Evolutionary conservation across 2,888 invertebrate genomes (phyloP), one percentile per base, ranked within the genome.

Genomic region (Malthinus flaveolus): DNA sequence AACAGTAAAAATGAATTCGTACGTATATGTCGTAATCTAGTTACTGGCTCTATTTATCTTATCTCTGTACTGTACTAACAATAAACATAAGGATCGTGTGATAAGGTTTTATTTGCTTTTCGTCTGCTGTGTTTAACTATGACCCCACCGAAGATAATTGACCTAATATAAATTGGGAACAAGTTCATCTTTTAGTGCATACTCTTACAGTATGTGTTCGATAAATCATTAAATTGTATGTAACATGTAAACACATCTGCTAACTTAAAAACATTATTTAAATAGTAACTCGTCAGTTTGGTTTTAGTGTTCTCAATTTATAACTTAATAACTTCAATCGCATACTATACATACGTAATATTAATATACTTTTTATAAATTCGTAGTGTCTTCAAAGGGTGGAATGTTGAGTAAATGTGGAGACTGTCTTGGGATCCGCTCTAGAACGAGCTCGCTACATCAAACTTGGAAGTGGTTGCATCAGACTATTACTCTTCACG

Each of bases 381-480:
- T 66, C 68, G 73, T 71, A 68, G 74, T 76, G 75, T 73, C 72
- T 71, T 74, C 72, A 73, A 70, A 73, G 72, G 68, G 71, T 77
- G 77, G 75, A 75, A 78, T 78, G 78, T 76, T 76, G 73, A 87
- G 84, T 83, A 86, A 86, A 83, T 87, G 86, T 79, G 86, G 87
- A 79, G 90, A 90, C 80, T 90, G 90, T 87, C 84, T 93, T 85
- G 91, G 90, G 84, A 89, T 93, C 83, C 89, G 93, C 82, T 87
- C 86, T 85, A 91, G 93, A 83, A 88, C 90, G 81, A 90, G 89
- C 82, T 86, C 87, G 82, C 87, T 93, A 81, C 92, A 93, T 82
- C 93, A 93, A 82, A 94, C 93, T 78, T 93, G 91, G 90, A 93
- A 93, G 93, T 94, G 93, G 93, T 83, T 94, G 79, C 93, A 94